These are phyloP conservation scores for Macroteleia sp. DNA, from an alignment of 2,888 invertebrate genomes.

Conservation along the genomic window DNA sequence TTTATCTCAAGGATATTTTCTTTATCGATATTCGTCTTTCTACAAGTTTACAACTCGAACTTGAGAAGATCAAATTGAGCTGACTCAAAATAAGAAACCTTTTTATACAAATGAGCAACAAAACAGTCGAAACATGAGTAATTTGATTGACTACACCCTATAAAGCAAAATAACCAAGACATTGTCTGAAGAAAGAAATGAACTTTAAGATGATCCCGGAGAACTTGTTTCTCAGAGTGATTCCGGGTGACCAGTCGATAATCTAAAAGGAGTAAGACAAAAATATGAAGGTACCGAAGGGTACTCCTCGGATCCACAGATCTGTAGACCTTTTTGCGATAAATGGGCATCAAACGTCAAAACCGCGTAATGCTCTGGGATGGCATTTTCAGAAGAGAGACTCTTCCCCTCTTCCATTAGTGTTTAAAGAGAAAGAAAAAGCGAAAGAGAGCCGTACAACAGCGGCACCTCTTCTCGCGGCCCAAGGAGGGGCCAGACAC, in stretches of 20 bases:
- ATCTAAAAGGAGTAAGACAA: conserved; percentile 58
- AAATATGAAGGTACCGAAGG: conserved; percentile 26
- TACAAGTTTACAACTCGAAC: too few relatives aligned
- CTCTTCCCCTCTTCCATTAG: conserved; percentile 64
- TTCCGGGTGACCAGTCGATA: conserved; percentile 60
- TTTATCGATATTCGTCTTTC: too few relatives aligned
- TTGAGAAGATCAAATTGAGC: too few relatives aligned
- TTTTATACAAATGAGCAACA: too few relatives aligned
- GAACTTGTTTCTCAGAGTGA: conserved; percentile 69
- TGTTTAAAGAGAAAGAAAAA: conserved; percentile 67
- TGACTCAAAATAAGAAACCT: too few relatives aligned
- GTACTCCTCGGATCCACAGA: conserved; percentile 11
- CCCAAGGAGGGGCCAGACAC: conserved; percentile 77
- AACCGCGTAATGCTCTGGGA: conserved; percentile 64
- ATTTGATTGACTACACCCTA: too few relatives aligned
- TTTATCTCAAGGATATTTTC: too few relatives aligned
- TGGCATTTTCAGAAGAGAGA: conserved; percentile 75
- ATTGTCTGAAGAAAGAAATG: too few relatives aligned
- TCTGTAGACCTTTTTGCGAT: conserved; percentile 47
- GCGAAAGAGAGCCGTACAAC: conserved; percentile 69
- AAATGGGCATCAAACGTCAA: conserved; percentile 45
- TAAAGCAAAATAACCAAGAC: too few relatives aligned
- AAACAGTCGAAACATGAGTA: too few relatives aligned
- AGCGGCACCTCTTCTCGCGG: conserved; percentile 67
- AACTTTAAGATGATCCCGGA: conserved; percentile 35